Evolutionary conservation across 2,113 vertebrate species (phyloP), one percentile per base, ranked within the genome.

Genomic region (Ophthalmotilapia sp.): DNA sequence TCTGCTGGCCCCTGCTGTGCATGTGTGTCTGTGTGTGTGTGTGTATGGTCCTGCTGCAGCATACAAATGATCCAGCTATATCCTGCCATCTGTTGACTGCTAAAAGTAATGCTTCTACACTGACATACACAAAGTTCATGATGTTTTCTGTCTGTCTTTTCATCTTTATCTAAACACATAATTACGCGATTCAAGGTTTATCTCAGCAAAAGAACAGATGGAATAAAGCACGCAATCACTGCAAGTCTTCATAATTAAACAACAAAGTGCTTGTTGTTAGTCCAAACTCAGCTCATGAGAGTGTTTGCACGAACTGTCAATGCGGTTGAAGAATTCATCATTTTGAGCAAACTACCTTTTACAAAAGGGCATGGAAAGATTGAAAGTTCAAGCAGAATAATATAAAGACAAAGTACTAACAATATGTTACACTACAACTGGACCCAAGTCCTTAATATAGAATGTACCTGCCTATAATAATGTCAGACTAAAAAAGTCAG

Each of bases 31-130:
- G 53, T 56, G 13, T 80, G 2, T 58, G 2, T 58, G 33, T 42
- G 88, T 73, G 82, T 38, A 19, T 79, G 75, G 58, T 77, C 83
- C 80, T 85, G 90, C 49, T 31, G 73, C n/a, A 86, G 94, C 84
- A 92, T 95, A 90, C 92, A 93, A 95, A 95, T 94, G 93, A 93
- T 83, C 88, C 90, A 65, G 93, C 93, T 93, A 88, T 90, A 94
- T 91, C 90, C 91, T 94, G 95, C 95, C 95, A 95, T 96, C 95
- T 96, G 93, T 96, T 93, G 96, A 94, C 91, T 84, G 82, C 83
- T 91, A 12, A 42, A 86, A 88, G 95, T 58, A 92, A 95, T 95
- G 92, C 93, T 56, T 83, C 70, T 10, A 2, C 60, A 40, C 33
- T 26, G 36, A 45, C 73, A 81, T 29, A 68, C 40, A 42, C n/a